Evolutionary conservation across 2,888 invertebrate genomes (phyloP), one percentile per base, ranked within the genome.

Genomic region (Tetranychus piercei): DNA sequence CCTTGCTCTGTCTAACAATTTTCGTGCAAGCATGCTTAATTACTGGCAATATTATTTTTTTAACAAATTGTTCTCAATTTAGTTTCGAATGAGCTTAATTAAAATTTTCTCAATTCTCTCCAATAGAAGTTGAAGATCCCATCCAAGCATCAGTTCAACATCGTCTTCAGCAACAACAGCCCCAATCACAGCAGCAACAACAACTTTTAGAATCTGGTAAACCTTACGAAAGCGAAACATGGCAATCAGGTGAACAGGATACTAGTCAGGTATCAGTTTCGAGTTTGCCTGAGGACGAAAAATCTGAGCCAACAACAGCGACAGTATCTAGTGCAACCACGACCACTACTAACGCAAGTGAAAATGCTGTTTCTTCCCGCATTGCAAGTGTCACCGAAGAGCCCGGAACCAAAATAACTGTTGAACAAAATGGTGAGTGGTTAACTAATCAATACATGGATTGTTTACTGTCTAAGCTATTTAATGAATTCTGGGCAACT

Each of bases 241-340:
- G 79, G 79, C 77, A 77, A 9, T 79, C 78, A 44, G 69, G 75
- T 45, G 79, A 78, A 73, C 76, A 78, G 73, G 79, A 79, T 44
- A 79, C 79, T 55, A 79, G 79, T 76, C 79, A 79, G 72, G 79
- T 79, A 18, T 79, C 79, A 7, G 76, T 79, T 43, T 79, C 79
- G 18, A 79, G 79, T 76, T 76, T 79, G 18, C 79, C 79, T 9
- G 79, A 79, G 72, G 79, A 79, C 74, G 79, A 79, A 67, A 77
- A 78, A 74, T 77, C 78, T 23, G 78, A 78, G 71, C 76, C 76
- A 20, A 78, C 77, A 1, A 78, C 78, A 7, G 77, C 77, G 22
- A 78, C 76, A 15, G 74, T 78, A n/a, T 78, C 77, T 9, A 77
- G 77, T 67, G 74, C 76, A 45, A 75, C 75, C 43, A 76, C 73